These are phyloP conservation scores for Sinopyrophorus schimmeli DNA, from an alignment of 2,888 invertebrate genomes.

Conservation along the genomic window DNA sequence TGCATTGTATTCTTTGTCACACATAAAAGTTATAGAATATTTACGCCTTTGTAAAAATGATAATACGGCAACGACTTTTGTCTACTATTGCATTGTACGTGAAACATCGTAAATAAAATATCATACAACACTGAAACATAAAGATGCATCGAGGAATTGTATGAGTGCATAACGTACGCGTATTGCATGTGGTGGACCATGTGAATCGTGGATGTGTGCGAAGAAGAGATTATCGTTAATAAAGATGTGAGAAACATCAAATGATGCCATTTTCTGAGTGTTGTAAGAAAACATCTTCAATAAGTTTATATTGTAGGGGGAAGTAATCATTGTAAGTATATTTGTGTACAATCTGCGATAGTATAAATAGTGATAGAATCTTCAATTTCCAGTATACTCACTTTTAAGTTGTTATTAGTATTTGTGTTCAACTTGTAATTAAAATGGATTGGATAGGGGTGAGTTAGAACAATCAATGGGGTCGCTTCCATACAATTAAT, in stretches of 20 bases:
- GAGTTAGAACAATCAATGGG: too few relatives aligned
- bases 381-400: slow-evolving; percentile 26
- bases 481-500: too few relatives aligned
- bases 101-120: slow-evolving; percentile 36
- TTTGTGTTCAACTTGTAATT: slow-evolving; percentile 10
- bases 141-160: slow-evolving; percentile 35
- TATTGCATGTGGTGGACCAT: slow-evolving; percentile 39
- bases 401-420: slow-evolving; percentile 10
- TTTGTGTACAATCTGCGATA: slow-evolving; percentile 23
- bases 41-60: too few relatives aligned
- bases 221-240: slow-evolving; percentile 37
- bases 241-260: slow-evolving; percentile 39
- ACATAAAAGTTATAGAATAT: too few relatives aligned
- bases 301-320: slow-evolving; percentile 44
- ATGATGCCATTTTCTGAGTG: slow-evolving; percentile 50
- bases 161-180: slow-evolving; percentile 38
- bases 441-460: slow-evolving; percentile 25
- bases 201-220: slow-evolving; percentile 32
- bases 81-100: slow-evolving; percentile 31
- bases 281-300: slow-evolving; percentile 48
- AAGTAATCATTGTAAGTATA: slow-evolving; percentile 32
- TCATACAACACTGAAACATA: slow-evolving; percentile 29
- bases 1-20: too few relatives aligned
- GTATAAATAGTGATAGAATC: slow-evolving; percentile 33
- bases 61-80: too few relatives aligned